phyloP scores from a whole-genome alignment of 2,113 vertebrate species.

The mouse (Mus musculus) region DNA sequence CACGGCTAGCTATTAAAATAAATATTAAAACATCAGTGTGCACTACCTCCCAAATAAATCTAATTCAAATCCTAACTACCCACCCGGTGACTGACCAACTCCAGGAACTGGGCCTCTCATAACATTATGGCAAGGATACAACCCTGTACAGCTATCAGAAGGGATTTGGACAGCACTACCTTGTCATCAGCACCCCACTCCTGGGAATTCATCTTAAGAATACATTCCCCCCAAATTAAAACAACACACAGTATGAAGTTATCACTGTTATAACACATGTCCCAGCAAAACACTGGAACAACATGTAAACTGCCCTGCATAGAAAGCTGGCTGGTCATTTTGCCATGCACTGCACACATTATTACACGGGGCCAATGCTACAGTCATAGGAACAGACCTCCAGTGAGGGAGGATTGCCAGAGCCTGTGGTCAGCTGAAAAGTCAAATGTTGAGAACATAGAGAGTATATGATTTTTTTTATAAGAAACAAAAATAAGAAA shows the following conservation, averaged over 20 bases:
- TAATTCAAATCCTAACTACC: neutral
- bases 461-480: neutral
- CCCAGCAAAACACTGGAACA: neutral
- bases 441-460: neutral
- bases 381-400: neutral
- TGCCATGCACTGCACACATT: neutral
- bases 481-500: neutral
- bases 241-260: neutral
- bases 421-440: neutral
- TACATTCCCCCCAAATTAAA: neutral
- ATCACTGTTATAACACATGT: neutral
- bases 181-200: neutral
- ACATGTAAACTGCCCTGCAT: neutral
- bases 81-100: neutral
- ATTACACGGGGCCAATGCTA: neutral
- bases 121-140: neutral
- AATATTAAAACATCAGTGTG: neutral
- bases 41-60: neutral
- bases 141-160: neutral
- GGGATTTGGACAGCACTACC: neutral
- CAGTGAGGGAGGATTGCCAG: neutral
- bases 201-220: neutral
- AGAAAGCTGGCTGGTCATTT: neutral
- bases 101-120: neutral
- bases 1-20: neutral